phyloP scores from a whole-genome alignment of 2,888 invertebrate species.

The Xestobium rufovillosum region DNA sequence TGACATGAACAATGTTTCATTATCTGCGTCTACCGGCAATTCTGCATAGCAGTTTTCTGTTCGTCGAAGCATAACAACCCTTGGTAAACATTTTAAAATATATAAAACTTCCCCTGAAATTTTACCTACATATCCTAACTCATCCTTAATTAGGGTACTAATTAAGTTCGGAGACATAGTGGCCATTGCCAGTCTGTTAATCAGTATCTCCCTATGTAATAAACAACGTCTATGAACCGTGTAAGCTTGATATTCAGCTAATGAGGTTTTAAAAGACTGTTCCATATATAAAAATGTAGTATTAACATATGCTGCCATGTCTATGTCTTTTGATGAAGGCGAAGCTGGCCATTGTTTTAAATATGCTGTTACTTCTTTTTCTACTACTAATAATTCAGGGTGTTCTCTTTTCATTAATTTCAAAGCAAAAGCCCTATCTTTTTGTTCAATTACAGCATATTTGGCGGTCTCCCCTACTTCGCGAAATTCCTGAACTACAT shows the following conservation, averaged over 20 bases:
- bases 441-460: too few relatives aligned
- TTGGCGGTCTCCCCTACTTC: too few relatives aligned
- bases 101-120: conserved; percentile 28
- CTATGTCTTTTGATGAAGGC: too few relatives aligned
- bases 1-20: conserved; percentile 21
- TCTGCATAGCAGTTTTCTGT: conserved; percentile 23
- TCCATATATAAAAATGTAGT: conserved; percentile 29
- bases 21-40: conserved; percentile 22
- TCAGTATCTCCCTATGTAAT: too few relatives aligned
- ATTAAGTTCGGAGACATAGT: conserved; percentile 25
- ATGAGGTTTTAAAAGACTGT: conserved; percentile 21
- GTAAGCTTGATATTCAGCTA: conserved; percentile 23
- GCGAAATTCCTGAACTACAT: too few relatives aligned
- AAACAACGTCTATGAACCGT: conserved; percentile 25
- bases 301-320: too few relatives aligned
- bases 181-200: conserved; percentile 24
- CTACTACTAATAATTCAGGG: too few relatives aligned
- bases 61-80: conserved; percentile 17
- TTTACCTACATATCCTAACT: conserved; percentile 26
- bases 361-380: too few relatives aligned
- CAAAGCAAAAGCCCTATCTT: too few relatives aligned
- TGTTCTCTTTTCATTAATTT: too few relatives aligned
- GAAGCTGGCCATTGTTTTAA: too few relatives aligned
- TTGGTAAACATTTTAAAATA: conserved; percentile 25
- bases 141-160: conserved; percentile 23